Conservation (phyloP, 1,140 invertebrate genomes). For the Heliconius hewitsoni region DNA sequence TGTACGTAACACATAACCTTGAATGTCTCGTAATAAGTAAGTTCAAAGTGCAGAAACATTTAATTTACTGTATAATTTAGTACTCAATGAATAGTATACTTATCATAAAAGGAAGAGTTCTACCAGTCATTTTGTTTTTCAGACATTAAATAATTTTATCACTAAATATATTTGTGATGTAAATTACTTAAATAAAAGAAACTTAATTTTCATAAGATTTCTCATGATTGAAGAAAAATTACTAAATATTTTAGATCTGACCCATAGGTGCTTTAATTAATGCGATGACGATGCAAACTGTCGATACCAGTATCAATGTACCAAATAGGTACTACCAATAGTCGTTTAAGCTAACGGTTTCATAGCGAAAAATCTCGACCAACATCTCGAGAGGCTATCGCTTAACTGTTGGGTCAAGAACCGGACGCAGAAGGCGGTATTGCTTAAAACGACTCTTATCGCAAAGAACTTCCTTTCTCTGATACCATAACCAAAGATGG, state of each 20-base stretch:
- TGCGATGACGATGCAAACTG: not conserved
- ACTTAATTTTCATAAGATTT: no score
- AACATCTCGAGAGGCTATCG: not conserved
- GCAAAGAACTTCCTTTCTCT: not conserved
- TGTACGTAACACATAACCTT: not conserved
- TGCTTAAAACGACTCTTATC: not conserved
- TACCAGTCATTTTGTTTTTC: not conserved
- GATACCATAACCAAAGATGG: not conserved
- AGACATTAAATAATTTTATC: no score
- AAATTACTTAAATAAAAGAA: not conserved
- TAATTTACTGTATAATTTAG: not conserved
- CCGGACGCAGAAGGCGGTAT: not conserved
- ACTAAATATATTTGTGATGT: no score
- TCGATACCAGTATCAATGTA: not conserved
- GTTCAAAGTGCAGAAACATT: not conserved
- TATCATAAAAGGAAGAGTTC: not conserved
- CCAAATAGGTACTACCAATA: not conserved
- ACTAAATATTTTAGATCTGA: not conserved
- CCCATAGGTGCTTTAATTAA: not conserved
- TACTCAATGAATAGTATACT: not conserved
- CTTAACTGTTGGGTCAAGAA: slow-evolving; percentile 9
- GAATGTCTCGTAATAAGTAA: not conserved
- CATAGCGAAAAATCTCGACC: not conserved
- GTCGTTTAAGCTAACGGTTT: not conserved
- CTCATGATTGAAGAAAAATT: no score